Evolutionary conservation across 2,888 invertebrate genomes (phyloP).

Genomic region (Clistopyga incitator): DNA sequence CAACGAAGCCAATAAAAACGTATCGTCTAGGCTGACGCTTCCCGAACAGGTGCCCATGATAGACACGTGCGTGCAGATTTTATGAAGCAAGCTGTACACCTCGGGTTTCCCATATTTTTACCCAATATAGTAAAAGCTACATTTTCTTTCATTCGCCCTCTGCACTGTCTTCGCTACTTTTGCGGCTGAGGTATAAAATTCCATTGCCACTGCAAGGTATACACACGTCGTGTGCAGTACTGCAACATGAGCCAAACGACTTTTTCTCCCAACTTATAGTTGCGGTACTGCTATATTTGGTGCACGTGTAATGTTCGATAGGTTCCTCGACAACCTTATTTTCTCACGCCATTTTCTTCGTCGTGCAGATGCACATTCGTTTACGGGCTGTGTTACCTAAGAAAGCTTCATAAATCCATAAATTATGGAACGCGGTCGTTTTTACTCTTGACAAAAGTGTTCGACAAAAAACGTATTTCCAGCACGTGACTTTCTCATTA

Average conservation of each 20-base stretch:
- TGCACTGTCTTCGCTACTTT: constrained; percentile 5
- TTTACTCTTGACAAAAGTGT: background rate
- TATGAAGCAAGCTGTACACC: background rate
- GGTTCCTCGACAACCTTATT: background rate
- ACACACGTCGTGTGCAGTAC: constrained; percentile 6
- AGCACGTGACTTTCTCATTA: no score
- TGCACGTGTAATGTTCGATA: background rate
- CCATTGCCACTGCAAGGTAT: background rate
- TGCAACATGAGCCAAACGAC: constrained; percentile 28
- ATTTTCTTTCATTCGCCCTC: constrained; percentile 10
- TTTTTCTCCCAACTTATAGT: constrained; percentile 6
- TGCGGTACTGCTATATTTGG: background rate
- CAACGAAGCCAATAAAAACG: constrained; percentile 68
- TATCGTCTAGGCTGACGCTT: constrained; percentile 17
- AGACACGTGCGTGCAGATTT: constrained; percentile 4
- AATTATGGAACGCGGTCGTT: background rate
- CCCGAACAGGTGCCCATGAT: background rate
- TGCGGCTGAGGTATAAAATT: constrained; percentile 6
- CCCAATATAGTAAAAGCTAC: background rate
- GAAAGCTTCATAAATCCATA: background rate
- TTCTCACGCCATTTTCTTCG: background rate
- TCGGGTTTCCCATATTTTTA: background rate
- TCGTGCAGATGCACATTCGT: background rate
- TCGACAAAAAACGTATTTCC: no score
- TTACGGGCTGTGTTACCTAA: background rate